phyloP scores from a whole-genome alignment of 2,113 vertebrate species.

The Heptranchias perlo region DNA sequence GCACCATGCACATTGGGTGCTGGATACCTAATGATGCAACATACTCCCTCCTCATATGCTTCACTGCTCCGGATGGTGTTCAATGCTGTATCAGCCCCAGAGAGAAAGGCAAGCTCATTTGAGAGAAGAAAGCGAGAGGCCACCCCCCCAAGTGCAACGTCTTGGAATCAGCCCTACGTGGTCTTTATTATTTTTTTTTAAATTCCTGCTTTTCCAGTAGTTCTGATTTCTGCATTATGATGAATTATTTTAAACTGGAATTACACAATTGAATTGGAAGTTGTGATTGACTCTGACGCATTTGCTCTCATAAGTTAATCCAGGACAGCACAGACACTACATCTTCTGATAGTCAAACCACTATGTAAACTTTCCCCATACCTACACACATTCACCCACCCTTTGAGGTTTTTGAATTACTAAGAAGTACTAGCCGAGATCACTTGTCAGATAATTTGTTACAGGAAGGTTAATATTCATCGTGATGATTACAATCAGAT shows the following conservation, averaged over 20 bases:
- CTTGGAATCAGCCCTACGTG: not conserved
- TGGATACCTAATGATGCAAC: not conserved
- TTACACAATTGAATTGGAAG: not conserved
- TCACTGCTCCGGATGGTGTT: no score
- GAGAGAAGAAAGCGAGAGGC: not conserved
- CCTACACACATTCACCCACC: not conserved
- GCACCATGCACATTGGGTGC: not conserved
- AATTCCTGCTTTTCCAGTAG: not conserved
- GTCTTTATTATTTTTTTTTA: not conserved
- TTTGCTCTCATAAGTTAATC: not conserved
- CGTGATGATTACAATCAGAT: not conserved
- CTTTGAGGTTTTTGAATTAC: not conserved
- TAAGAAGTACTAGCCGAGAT: not conserved
- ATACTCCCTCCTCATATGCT: not conserved
- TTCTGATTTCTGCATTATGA: not conserved
- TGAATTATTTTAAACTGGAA: not conserved
- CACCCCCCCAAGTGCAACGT: not conserved
- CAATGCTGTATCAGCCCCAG: not conserved
- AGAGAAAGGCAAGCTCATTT: not conserved
- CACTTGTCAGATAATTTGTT: not conserved
- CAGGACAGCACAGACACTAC: not conserved
- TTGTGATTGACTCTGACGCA: not conserved
- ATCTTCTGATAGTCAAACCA: not conserved
- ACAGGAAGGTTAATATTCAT: not conserved
- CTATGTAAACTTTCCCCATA: not conserved